phyloP scores from a whole-genome alignment of 2,888 invertebrate genomes.

The Melolontha melolontha region DNA sequence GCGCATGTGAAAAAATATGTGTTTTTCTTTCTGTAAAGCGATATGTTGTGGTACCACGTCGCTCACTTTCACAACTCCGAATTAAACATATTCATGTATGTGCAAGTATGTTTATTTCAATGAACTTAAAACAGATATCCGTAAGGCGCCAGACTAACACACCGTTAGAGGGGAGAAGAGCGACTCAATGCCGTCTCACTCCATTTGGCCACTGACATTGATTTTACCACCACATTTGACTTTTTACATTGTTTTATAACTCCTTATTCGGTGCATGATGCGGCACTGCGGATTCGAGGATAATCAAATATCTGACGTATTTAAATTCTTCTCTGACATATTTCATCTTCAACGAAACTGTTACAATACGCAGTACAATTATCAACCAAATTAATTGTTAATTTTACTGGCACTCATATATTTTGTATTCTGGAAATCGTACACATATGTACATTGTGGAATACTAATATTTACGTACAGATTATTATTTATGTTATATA shows the following conservation, averaged over 20 bases:
- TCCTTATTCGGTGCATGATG: constrained; percentile 28
- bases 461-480: too few relatives aligned
- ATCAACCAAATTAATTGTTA: constrained; percentile 25
- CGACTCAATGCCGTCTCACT: constrained; percentile 30
- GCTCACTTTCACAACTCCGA: constrained; percentile 32
- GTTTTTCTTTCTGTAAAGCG: too few relatives aligned
- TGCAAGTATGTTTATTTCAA: constrained; percentile 36
- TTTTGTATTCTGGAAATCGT: neutral
- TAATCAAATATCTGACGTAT: constrained; percentile 23
- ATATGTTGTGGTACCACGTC: neutral
- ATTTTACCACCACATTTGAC: constrained; percentile 36
- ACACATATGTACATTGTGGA: too few relatives aligned
- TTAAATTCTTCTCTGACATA: constrained; percentile 11
- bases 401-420: constrained; percentile 14
- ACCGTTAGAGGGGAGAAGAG: constrained; percentile 28
- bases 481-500: too few relatives aligned
- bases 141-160: constrained; percentile 46
- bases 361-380: neutral
- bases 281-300: constrained; percentile 2
- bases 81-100: constrained; percentile 14
- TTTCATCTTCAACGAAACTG: neutral
- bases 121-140: constrained; percentile 39
- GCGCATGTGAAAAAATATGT: too few relatives aligned
- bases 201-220: constrained; percentile 36
- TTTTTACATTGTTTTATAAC: constrained; percentile 33